Base-by-base conservation (phyloP, 2,888 invertebrate species). In the Microctonus hyperodae region DNA sequence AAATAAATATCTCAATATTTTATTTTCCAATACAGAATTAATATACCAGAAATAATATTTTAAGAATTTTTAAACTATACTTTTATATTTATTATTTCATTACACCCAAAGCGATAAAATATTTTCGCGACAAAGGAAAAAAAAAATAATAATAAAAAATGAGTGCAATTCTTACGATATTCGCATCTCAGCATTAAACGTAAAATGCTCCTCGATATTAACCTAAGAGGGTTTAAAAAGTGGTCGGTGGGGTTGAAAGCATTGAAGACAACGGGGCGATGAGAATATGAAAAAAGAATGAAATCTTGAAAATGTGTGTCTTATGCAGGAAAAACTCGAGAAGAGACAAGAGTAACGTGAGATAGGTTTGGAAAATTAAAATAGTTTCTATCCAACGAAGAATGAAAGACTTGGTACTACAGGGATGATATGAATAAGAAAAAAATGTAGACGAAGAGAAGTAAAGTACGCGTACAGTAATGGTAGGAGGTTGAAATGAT, bases 361-460 rank as follows among this genome's bases (percentile, higher is more conserved):
- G 66, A 60, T 53, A 64, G 62, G 64, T 66, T 69, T 58, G 63
- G 68, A 67, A 72, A 72, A 72, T 72, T 69, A 68, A 71, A 71
- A 73, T 70, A 71, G 68, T 69, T 70, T 70, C 56, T 61, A 50
- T 63, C 44, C 59, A 57, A 58, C 51, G 44, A 58, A 60, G 55
- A 60, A 35, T 61, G 13, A 48, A 57, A 64, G 23, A 61, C 22
- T 31, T 59, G 63, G 59, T 40, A 48, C 59, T 37, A 50, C 31
- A 44, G 60, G 58, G 55, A 67, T 69, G 53, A 61, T 28, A 58
- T 51, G 56, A 23, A 31, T 48, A 59, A 64, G 37, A 57, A 65
- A 23, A 60, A 53, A 16, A 37, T n/a, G n/a, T n/a, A n/a, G n/a
- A n/a, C n/a, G n/a, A n/a, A n/a, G n/a, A 55, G 44, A 22, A 57